These are phyloP conservation scores for Desmodus rotundus DNA, from an alignment of 2,113 vertebrate genomes.

Conservation along the genomic window DNA sequence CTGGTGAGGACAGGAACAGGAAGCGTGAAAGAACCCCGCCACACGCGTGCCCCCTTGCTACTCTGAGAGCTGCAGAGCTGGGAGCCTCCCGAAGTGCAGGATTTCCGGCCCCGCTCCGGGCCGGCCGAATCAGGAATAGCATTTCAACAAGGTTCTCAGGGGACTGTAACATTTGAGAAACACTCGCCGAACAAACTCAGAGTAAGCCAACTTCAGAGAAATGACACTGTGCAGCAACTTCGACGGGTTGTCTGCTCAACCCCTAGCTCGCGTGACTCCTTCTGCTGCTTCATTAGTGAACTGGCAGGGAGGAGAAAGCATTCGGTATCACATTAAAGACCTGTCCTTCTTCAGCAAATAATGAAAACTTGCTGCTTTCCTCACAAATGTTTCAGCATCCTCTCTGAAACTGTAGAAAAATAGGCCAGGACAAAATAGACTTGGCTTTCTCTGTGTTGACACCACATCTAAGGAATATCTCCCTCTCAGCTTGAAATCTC, in stretches of 20 bases:
- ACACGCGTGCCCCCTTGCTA: not conserved
- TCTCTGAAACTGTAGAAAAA: conserved; percentile 17
- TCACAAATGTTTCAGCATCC: not conserved
- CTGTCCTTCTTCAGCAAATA: not conserved
- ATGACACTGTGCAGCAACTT: not conserved
- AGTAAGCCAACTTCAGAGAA: not conserved
- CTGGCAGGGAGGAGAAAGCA: not conserved
- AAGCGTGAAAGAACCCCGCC: not conserved
- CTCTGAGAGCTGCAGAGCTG: not conserved
- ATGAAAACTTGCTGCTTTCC: not conserved
- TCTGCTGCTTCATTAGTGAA: not conserved
- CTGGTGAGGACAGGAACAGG: not conserved
- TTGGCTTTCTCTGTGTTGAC: not conserved
- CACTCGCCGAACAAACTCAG: not conserved
- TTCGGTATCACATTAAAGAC: not conserved
- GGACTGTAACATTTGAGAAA: not conserved
- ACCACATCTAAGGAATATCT: not conserved
- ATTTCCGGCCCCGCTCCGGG: not conserved
- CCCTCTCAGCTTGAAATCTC: not conserved
- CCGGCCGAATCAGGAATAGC: not conserved
- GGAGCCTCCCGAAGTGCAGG: not conserved
- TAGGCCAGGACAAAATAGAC: not conserved
- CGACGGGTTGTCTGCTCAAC: not conserved
- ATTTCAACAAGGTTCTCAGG: not conserved
- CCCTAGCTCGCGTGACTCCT: not conserved